Evolutionary conservation across 1,140 invertebrate genomes (phyloP).

Genomic region (Lepidotrigona ventralis): DNA sequence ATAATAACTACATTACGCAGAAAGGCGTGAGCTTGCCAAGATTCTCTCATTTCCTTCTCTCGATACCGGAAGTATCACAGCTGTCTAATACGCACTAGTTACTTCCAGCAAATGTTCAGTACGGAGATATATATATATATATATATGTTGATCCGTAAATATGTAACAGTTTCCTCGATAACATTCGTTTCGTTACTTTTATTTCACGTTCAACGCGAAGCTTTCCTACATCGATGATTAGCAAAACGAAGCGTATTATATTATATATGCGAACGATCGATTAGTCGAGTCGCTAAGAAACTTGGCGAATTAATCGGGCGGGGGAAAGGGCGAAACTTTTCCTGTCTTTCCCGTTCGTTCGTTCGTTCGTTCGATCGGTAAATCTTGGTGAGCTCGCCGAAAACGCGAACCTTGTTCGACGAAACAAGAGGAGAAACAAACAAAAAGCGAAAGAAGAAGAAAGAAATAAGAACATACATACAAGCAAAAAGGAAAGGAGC

Average conservation of each 20-base stretch:
- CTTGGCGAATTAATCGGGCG: background rate
- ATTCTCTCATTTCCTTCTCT: slow-evolving; percentile 22
- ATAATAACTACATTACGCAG: background rate
- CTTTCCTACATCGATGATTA: background rate
- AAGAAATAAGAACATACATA: slow-evolving; percentile 22
- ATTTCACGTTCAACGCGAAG: background rate
- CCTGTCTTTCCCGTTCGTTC: background rate
- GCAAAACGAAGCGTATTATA: too few species aligned
- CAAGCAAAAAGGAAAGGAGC: background rate
- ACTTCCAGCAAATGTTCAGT: background rate
- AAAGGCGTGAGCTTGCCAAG: slow-evolving; percentile 47
- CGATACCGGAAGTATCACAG: background rate
- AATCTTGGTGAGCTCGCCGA: slow-evolving; percentile 36
- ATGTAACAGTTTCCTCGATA: slow-evolving; percentile 31
- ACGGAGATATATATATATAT: background rate
- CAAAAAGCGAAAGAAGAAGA: background rate
- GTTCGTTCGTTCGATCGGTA: too few species aligned
- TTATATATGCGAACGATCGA: slow-evolving; percentile 1
- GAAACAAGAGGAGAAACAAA: background rate
- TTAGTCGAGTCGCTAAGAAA: slow-evolving; percentile 13
- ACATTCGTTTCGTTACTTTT: slow-evolving; percentile 13
- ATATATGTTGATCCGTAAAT: slow-evolving; percentile 36
- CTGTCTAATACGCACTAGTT: too few species aligned
- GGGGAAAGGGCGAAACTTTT: background rate
- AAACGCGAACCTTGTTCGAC: slow-evolving; percentile 17